phyloP scores from a whole-genome alignment of 2,113 vertebrate species.

The Rhinolophus sinicus region DNA sequence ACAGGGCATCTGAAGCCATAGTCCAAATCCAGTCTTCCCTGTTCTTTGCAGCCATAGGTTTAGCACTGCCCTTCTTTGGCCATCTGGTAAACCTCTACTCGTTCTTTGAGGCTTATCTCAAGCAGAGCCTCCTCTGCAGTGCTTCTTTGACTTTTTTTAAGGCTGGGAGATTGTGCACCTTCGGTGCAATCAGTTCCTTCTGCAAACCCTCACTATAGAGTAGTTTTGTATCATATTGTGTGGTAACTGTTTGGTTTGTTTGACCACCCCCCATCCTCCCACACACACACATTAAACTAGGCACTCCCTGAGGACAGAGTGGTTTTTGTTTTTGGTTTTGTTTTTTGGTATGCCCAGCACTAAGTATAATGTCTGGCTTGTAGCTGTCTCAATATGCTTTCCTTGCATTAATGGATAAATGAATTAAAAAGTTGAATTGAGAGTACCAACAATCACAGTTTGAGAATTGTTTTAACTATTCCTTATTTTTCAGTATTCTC shows the following conservation, averaged over 20 bases:
- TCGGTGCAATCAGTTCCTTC: background rate
- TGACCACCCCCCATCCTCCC: background rate
- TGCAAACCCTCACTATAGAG: background rate
- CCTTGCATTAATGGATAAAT: background rate
- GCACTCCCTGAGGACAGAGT: background rate
- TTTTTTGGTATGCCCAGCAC: background rate
- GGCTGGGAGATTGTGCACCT: background rate
- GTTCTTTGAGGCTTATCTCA: background rate
- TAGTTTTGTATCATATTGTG: background rate
- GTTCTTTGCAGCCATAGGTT: background rate
- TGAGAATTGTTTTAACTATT: background rate
- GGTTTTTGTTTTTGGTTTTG: background rate
- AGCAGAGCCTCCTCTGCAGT: background rate
- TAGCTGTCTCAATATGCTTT: background rate
- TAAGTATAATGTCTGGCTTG: background rate
- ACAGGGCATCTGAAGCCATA: too few relatives aligned
- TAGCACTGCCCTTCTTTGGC: background rate
- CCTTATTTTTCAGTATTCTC: background rate
- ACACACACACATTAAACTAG: background rate
- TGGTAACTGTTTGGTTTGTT: background rate
- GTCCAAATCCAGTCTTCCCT: too few relatives aligned
- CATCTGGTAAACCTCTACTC: constrained; percentile 15
- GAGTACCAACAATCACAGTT: background rate
- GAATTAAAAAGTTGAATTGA: background rate
- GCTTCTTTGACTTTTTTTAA: background rate